Base-by-base conservation (phyloP, 2,113 vertebrate species). In the Dasyornis broadbenti region DNA sequence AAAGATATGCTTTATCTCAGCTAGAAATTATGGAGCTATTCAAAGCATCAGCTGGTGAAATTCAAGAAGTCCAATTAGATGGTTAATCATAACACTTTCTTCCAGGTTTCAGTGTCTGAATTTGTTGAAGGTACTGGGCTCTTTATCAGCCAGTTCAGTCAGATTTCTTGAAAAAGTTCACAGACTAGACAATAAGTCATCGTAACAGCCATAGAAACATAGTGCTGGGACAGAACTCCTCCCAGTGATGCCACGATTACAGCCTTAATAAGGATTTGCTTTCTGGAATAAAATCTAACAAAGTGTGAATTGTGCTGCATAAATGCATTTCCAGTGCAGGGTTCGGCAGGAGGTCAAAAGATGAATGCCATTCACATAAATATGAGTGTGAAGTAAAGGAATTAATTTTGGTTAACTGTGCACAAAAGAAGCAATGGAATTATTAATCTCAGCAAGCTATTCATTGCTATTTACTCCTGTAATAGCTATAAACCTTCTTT, bases 221-320 rank as follows among this genome's bases (percentile, higher is more conserved):
- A 39, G 39, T 59, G 33, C 45, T 80, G 61, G 39, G 39, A 15
- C 33, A 61, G 59, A 88, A 31, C 57, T 91, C 65, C 65, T 92
- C 37, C 21, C 70, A 69, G 71, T 82, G 93, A 63, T 70, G 82
- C 68, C 92, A 69, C 0, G 1, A 44, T 85, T 70, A 63, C 35
- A 63, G 82, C 50, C 68, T 77, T 42, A 93, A 66, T 86, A 83
- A 94, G 94, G 92, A 70, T 94, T 95, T 92, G 47, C 90, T 91
- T 88, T 93, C 82, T 95, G 92, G 30, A 94, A 37, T 59, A 94
- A 88, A 85, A 52, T 66, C 30, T 85, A 96, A 94, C 92, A 95
- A 96, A 93, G 93, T 92, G 54, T 77, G 92, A 86, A 92, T 96
- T 97, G 93, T 96, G 59, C 79, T 90, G 78, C 59, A 24, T 56